Conservation (phyloP, 2,797 vertebrate genomes). For the Pogoniulus pusillus region DNA sequence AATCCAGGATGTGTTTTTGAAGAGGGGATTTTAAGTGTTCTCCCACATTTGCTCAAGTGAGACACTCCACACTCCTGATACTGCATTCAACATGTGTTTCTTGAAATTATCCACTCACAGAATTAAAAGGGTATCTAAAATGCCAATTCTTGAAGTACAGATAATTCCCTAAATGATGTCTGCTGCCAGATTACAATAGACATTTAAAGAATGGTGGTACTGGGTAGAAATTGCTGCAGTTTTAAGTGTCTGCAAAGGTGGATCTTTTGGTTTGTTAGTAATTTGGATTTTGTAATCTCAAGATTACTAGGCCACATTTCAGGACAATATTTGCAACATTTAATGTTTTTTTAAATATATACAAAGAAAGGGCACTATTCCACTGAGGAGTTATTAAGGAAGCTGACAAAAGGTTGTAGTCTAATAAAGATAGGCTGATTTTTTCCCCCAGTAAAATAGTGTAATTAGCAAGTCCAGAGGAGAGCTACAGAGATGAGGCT, state of each 20-base stretch:
- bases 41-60: neutral
- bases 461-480: too few species aligned
- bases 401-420: neutral
- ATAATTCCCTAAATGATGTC: neutral
- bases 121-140: neutral
- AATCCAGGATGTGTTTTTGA: neutral
- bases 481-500: too few species aligned
- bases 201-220: neutral
- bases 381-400: neutral
- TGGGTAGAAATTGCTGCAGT: neutral
- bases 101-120: neutral
- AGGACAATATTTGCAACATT: neutral
- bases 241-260: neutral
- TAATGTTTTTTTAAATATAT: neutral
- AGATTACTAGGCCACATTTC: neutral
- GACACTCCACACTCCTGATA: accelerated
- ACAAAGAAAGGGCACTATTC: neutral
- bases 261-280: neutral
- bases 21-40: neutral
- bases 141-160: neutral
- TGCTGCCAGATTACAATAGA: neutral
- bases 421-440: neutral
- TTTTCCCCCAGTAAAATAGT: neutral
- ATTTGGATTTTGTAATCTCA: neutral
- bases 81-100: neutral